Evolutionary conservation across 2,888 invertebrate genomes (phyloP).

Genomic region (Melanophora roralis): DNA sequence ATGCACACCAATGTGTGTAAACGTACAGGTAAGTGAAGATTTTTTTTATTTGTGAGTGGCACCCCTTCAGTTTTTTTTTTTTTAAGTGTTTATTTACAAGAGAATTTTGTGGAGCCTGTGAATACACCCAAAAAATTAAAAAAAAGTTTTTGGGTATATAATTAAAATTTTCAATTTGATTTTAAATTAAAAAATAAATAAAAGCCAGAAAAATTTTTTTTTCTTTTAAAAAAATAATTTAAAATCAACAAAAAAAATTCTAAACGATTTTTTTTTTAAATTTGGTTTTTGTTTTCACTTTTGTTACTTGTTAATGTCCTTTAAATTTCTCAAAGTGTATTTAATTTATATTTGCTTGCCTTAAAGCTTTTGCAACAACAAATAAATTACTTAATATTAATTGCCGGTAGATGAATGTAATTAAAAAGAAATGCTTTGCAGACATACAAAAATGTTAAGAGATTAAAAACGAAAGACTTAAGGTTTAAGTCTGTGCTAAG

Average conservation of each 20-base stretch:
- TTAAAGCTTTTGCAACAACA: constrained; percentile 46
- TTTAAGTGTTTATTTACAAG: neutral
- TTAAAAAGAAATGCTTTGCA: constrained; percentile 36
- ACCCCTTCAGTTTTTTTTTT: neutral
- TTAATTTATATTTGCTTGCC: constrained; percentile 6
- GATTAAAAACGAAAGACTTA: constrained; percentile 6
- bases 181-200: no score
- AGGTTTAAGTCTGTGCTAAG: constrained; percentile 16
- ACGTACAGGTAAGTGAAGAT: constrained; percentile 4
- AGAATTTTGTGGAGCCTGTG: neutral
- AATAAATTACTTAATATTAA: constrained; percentile 56
- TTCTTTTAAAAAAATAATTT: no score
- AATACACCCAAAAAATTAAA: neutral
- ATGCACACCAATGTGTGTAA: neutral
- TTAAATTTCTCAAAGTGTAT: constrained; percentile 22
- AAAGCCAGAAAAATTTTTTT: no score
- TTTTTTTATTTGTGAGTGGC: neutral
- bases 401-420: constrained; percentile 50
- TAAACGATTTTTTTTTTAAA: no score
- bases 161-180: no score
- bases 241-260: no score
- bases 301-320: neutral
- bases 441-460: neutral
- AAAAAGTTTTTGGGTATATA: no score
- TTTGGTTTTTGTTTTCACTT: neutral